phyloP scores from a whole-genome alignment of 1,140 invertebrate species.

The Coelopa frigida region DNA sequence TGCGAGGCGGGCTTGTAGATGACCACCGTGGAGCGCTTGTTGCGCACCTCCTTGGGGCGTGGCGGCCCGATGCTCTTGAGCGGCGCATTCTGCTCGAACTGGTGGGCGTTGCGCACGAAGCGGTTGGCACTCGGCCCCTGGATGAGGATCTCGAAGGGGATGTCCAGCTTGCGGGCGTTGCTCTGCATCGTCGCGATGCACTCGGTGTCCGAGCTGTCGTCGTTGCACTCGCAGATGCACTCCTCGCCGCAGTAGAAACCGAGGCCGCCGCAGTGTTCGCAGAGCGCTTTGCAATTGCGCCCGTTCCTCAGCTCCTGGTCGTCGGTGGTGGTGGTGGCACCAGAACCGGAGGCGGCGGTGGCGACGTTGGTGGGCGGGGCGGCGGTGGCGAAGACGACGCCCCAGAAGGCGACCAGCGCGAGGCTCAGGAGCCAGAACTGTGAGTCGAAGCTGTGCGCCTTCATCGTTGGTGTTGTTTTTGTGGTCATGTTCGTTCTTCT shows the following conservation, averaged over 20 bases:
- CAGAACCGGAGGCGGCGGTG: neutral
- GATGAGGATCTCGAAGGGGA: conserved; percentile 37
- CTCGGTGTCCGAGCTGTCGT: conserved; percentile 33
- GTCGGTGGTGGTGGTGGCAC: conserved; percentile 5
- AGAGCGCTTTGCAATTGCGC: conserved; percentile 35
- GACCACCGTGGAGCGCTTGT: conserved; percentile 30
- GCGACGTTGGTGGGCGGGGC: neutral
- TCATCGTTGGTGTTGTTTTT: too few species aligned
- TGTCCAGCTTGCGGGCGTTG: conserved; percentile 24
- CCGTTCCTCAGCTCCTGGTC: conserved; percentile 14
- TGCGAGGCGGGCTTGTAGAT: conserved; percentile 34
- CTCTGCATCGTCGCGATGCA: conserved; percentile 36
- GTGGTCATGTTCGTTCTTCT: too few species aligned
- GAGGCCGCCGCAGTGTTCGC: conserved; percentile 36
- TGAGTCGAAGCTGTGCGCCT: too few species aligned
- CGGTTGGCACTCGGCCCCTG: conserved; percentile 37
- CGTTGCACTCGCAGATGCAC: conserved; percentile 42
- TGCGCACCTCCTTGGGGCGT: conserved; percentile 3
- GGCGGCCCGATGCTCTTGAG: conserved; percentile 4
- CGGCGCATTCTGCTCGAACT: conserved; percentile 38
- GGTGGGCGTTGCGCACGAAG: conserved; percentile 34
- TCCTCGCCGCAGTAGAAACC: conserved; percentile 44
- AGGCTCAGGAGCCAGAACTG: conserved; percentile 12
- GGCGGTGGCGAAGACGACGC: conserved; percentile 11
- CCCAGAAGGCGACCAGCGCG: conserved; percentile 19